Evolutionary conservation across 2,888 invertebrate genomes (phyloP), one percentile per base, ranked within the genome.

Genomic region (Noctua janthina): DNA sequence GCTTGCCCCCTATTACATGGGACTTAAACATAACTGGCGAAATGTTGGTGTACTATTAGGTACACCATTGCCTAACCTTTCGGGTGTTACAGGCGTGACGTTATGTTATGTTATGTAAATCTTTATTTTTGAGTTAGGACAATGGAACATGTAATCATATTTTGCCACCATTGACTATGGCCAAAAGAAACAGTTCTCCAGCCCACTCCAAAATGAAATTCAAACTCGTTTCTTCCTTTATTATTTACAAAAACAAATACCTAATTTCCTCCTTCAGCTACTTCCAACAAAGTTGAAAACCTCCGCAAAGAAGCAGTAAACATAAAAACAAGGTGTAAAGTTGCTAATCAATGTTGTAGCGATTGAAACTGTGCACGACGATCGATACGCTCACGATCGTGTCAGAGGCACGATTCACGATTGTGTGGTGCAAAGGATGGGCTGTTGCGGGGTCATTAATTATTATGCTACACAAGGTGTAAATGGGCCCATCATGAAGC

Each of bases 341-440:
- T 76, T 79, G 81, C 79, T 86, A 87, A 86, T 87, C 83, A 87
- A 83, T 82, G 73, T 59, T 83, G 79, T 83, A 82, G 78, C 87
- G 78, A 85, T 79, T 75, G 79, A 75, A 76, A 85, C 78, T 73
- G 87, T 76, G 78, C 78, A 87, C 78, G 75, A 67, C 70, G 81
- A 80, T 87, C 87, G 68, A 87, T 87, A 78, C 81, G 64, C 77
- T 81, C 66, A 64, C 51, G 74, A 74, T 78, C 85, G 87, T 85
- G 85, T 77, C 83, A 83, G 66, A 85, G 80, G 66, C 80, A 81
- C 80, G 73, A 84, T 70, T 87, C 84, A 76, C 46, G 75, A 23
- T 49, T n/a, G 69, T 54, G 20, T 74, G 84, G 74, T 2, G 10
- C 23, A 5, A 49, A 49, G 0, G 13, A 64, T 46, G 23, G 2